These are phyloP conservation scores for Parambassis ranga DNA, from an alignment of 2,797 vertebrate species.

Conservation along the genomic window DNA sequence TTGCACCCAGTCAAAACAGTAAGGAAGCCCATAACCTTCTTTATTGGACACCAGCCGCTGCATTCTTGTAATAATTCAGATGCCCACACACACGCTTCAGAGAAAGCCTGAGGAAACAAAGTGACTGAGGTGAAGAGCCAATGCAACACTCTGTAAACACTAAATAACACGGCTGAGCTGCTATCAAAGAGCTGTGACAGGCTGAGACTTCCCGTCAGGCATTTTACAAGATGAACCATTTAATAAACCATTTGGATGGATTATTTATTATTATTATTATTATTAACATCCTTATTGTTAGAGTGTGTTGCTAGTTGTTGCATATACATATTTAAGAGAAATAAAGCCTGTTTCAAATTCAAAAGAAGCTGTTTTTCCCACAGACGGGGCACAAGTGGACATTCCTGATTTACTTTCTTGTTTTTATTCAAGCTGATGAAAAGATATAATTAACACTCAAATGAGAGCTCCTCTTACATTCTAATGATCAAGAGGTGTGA, in stretches of 20 bases:
- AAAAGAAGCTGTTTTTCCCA: not conserved
- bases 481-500: conserved; percentile 6
- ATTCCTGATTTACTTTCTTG: not conserved
- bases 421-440: conserved; percentile 3
- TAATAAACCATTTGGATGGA: no score
- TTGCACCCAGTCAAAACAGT: no score
- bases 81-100: not conserved
- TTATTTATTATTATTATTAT: not conserved
- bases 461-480: conserved; percentile 2
- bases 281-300: not conserved
- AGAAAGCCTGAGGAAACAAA: not conserved
- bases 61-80: not conserved
- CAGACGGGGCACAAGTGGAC: not conserved
- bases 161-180: not conserved
- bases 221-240: no score
- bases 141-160: not conserved
- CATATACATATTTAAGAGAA: not conserved
- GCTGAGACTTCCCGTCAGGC: not conserved
- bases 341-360: not conserved
- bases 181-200: not conserved
- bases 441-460: not conserved
- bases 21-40: not conserved
- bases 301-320: not conserved
- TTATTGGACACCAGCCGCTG: not conserved
- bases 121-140: not conserved